Percentiles rank a stretch among this genome's conserved stretches.
Conservation (phyloP, 2,797 vertebrate genomes). For the Microcaecilia unicolor region DNA sequence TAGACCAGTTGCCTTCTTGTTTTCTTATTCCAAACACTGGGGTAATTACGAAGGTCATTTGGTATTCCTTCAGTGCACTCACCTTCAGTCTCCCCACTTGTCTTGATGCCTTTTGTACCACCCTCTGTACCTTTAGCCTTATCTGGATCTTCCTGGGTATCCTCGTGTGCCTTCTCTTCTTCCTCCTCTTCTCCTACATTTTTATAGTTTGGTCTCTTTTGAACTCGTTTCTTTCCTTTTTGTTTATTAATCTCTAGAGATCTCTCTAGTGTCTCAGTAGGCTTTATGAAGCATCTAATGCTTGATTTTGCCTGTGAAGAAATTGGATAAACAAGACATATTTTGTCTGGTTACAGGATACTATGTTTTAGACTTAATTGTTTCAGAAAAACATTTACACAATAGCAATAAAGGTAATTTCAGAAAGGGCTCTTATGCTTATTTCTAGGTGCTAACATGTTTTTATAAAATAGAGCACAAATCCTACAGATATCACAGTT, state of each 20-base stretch:
- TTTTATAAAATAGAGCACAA: no score
- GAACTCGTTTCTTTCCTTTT: slow-evolving; percentile 76
- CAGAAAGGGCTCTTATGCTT: no score
- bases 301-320: slow-evolving; percentile 64
- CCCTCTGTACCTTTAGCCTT: slow-evolving; percentile 86
- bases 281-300: slow-evolving; percentile 86
- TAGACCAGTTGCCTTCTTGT: no score
- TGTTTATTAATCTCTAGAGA: slow-evolving; percentile 91
- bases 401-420: no score
- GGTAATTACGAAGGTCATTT: background rate
- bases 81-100: slow-evolving; percentile 92
- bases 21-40: no score
- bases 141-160: slow-evolving; percentile 65
- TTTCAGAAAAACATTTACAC: background rate
- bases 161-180: slow-evolving; percentile 69
- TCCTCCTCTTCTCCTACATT: slow-evolving; percentile 95
- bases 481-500: no score
- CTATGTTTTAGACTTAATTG: background rate
- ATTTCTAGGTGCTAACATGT: no score
- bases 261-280: slow-evolving; percentile 82
- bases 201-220: slow-evolving; percentile 96
- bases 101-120: slow-evolving; percentile 79
- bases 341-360: background rate
- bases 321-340: background rate
- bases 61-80: slow-evolving; percentile 37